Percentiles rank a stretch among this genome's conserved stretches.
Evolutionary conservation across 1,140 invertebrate species (phyloP).

Genomic region (Helicoverpa armigera): DNA sequence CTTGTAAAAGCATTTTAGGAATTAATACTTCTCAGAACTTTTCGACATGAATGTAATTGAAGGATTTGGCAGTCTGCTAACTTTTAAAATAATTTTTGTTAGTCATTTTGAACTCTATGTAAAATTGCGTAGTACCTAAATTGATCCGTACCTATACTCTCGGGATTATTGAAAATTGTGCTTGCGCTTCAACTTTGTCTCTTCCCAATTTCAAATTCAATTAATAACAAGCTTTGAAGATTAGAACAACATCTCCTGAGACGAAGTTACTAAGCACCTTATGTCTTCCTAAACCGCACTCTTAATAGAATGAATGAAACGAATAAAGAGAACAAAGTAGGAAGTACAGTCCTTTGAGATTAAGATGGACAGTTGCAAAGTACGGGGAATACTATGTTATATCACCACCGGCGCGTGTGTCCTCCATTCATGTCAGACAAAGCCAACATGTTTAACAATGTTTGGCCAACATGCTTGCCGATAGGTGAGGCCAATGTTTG

Average conservation of each 20-base stretch:
- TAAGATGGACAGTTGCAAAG: conserved; percentile 48
- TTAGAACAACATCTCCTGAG: background rate
- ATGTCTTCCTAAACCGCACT: conserved; percentile 16
- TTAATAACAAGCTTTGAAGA: background rate
- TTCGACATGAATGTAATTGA: background rate
- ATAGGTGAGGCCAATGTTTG: conserved; percentile 25
- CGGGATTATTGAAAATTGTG: background rate
- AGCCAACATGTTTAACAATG: conserved; percentile 7
- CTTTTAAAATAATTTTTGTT: background rate
- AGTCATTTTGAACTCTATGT: background rate
- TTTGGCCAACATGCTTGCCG: background rate
- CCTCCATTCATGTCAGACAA: background rate
- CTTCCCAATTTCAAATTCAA: conserved; percentile 14
- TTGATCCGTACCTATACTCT: background rate
- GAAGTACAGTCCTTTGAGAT: conserved; percentile 33
- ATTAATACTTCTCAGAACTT: background rate
- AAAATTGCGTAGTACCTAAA: background rate
- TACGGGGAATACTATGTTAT: conserved; percentile 38
- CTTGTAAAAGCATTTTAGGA: background rate
- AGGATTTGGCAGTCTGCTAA: background rate
- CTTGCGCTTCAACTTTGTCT: background rate
- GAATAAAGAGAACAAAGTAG: conserved; percentile 40
- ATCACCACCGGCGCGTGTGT: conserved; percentile 33
- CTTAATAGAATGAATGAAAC: conserved; percentile 32
- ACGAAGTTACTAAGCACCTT: conserved; percentile 19